phyloP scores from a whole-genome alignment of 2,888 invertebrate genomes.

The Ennomos erosarius region DNA sequence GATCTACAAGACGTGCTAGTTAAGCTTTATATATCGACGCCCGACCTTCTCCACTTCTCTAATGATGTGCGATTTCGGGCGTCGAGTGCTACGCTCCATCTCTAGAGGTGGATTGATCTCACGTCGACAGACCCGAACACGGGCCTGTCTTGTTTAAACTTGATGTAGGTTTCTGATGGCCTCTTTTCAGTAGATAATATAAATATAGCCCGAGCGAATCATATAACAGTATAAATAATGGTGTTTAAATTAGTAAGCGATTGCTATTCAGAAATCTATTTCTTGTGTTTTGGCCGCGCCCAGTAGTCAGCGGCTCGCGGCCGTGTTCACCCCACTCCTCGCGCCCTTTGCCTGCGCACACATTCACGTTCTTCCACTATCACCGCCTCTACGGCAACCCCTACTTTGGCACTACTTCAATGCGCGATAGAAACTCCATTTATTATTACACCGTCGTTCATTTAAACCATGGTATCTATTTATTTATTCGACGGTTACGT shows the following conservation, averaged over 20 bases:
- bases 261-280: conserved; percentile 56
- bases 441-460: conserved; percentile 45
- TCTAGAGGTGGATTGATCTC: conserved; percentile 30
- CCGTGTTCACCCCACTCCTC: conserved; percentile 39
- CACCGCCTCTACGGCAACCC: conserved; percentile 72
- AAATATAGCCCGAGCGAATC: conserved; percentile 17
- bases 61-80: conserved; percentile 44
- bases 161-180: conserved; percentile 56
- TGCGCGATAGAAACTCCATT: conserved; percentile 54
- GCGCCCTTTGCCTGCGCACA: conserved; percentile 74
- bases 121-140: conserved; percentile 19
- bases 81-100: conserved; percentile 28
- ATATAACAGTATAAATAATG: conserved; percentile 23
- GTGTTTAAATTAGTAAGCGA: conserved; percentile 40
- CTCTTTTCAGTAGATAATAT: conserved; percentile 22
- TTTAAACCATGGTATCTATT: conserved; percentile 37
- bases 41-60: conserved; percentile 7
- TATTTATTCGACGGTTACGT: conserved; percentile 29
- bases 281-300: conserved; percentile 41
- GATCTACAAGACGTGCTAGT: conserved; percentile 51
- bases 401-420: conserved; percentile 61
- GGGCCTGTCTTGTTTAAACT: conserved; percentile 40
- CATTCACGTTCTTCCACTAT: conserved; percentile 76
- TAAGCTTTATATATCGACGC: conserved; percentile 23
- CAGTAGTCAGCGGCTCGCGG: conserved; percentile 28